Evolutionary conservation across 2,113 vertebrate genomes (phyloP).

Genomic region (Oreochromis niloticus): DNA sequence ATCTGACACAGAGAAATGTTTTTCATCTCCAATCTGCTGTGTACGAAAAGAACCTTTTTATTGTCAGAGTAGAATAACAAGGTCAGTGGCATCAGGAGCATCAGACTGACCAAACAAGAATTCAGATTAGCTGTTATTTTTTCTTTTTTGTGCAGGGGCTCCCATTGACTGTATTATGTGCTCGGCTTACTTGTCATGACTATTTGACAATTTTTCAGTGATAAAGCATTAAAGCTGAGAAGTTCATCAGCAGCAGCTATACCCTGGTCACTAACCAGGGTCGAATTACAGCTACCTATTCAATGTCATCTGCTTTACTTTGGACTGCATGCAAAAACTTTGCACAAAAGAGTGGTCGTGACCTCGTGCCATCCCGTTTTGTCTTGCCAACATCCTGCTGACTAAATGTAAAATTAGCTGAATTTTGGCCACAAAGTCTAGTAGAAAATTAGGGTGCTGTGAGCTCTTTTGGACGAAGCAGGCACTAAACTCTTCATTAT

Average conservation of each 20-base stretch:
- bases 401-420: not conserved
- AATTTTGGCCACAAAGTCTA: not conserved
- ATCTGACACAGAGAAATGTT: not conserved
- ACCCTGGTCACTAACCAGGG: not conserved
- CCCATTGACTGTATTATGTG: not conserved
- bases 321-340: not conserved
- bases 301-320: not conserved
- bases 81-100: not conserved
- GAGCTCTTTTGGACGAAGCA: not conserved
- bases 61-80: not conserved
- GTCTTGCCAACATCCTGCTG: not conserved
- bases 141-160: not conserved
- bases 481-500: not conserved
- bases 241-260: not conserved
- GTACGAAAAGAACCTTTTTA: not conserved
- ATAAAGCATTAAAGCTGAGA: not conserved
- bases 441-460: not conserved
- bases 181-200: not conserved
- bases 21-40: not conserved
- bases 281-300: not conserved
- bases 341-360: not conserved
- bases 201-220: not conserved
- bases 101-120: not conserved
- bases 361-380: not conserved
- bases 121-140: not conserved